Base-by-base conservation (phyloP, 2,888 invertebrate species). In the Pristionchus maxplancki region DNA sequence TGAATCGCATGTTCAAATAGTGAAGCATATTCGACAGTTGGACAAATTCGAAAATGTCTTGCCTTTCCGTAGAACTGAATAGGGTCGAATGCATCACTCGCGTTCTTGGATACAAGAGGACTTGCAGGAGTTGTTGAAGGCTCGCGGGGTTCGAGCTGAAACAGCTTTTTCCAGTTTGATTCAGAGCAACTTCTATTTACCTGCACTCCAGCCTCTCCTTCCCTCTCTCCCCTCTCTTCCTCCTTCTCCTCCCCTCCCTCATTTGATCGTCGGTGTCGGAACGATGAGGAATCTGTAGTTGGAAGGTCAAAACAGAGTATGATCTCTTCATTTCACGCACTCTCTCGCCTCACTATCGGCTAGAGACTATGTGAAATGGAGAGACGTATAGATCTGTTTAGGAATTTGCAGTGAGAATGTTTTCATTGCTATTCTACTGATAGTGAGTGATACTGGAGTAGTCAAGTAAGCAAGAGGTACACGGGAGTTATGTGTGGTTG, bases 31-130 rank as follows among this genome's bases (percentile, higher is more conserved):
- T 9, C 8, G 58, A 58, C 0, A 4, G 1, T 24, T 9, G 8
- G 13, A 48, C 48, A 8, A 58, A n/a, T 24, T 58, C 1, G 58
- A 20, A 20, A 58, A 24, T 58, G 28, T 4, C 34, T 31, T 2
- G 48, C 85, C 85, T 85, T 85, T 85, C 62, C 85, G 28, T 85
- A 85, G 64, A 85, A 85, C 4, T 44, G 24, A n/a, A 64, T 40
- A 9, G 85, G 85, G 13, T 85, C 62, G 85, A 85, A 85, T 24
- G 85, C 64, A 28, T 85, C 85, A 28, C 31, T 40, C 1, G 13
- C 85, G 31, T 85, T 85, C 44, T 64, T 85, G 64, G 34, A 62
- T 0, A 44, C n/a, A 15, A 85, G 62, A 24, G 0, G 1, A 13
- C n/a, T 8, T 8, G 58, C 31, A 11, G 71, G 58, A 34, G 71